Conservation (phyloP, 2,797 vertebrate species). For the Passerculus sandwichensis region DNA sequence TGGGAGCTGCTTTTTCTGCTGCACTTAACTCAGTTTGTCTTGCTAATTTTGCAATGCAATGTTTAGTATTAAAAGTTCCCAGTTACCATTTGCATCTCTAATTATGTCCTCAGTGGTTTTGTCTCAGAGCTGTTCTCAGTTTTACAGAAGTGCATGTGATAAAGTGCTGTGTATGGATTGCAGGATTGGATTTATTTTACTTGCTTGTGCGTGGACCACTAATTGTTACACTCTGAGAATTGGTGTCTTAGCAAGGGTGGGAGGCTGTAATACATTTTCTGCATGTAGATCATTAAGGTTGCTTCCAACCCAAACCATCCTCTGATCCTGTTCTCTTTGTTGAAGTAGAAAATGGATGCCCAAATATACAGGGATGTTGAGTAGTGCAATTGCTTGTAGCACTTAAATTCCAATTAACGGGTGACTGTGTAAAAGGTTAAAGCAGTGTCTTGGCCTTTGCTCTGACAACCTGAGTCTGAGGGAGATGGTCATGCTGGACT, state of each 20-base stretch:
- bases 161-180: background rate
- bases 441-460: background rate
- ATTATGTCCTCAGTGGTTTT: background rate
- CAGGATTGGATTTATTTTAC: background rate
- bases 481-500: background rate
- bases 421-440: background rate
- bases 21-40: background rate
- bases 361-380: background rate
- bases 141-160: background rate
- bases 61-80: background rate
- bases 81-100: background rate
- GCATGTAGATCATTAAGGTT: background rate
- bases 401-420: background rate
- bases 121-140: background rate
- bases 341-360: background rate
- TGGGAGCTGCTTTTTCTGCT: background rate
- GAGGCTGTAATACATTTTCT: background rate
- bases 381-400: background rate
- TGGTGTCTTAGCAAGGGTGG: background rate
- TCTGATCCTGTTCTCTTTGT: background rate
- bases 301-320: background rate
- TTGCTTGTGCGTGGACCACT: background rate
- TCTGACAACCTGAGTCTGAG: background rate
- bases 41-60: background rate
- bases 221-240: background rate